phyloP scores from a whole-genome alignment of 2,113 vertebrate species.

The Formicarius rufipectus region DNA sequence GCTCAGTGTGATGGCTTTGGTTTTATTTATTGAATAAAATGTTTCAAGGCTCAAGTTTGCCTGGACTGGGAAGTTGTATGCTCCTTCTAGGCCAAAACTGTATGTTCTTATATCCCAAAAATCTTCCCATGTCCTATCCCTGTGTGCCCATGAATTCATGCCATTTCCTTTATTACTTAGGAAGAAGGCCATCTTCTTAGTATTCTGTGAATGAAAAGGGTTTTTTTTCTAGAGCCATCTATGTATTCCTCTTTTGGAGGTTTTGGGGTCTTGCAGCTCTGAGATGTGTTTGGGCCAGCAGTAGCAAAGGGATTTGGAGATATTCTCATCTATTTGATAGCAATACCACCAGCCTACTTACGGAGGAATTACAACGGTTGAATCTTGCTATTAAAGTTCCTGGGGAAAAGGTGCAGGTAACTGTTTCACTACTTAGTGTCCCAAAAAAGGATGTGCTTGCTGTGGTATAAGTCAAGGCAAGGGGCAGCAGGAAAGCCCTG shows the following conservation, averaged over 20 bases:
- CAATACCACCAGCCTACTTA: background rate
- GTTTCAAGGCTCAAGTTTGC: background rate
- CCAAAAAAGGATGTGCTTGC: rapidly evolving
- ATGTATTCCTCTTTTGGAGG: background rate
- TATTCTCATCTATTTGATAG: background rate
- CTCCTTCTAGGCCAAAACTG: background rate
- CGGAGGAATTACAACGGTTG: background rate
- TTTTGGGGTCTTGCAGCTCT: background rate
- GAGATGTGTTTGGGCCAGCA: background rate
- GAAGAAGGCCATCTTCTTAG: background rate
- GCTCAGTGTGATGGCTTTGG: background rate
- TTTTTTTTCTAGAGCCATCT: background rate
- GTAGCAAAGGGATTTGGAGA: background rate
- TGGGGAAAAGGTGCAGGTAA: background rate
- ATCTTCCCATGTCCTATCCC: background rate
- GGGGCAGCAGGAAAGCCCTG: background rate
- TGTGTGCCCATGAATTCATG: background rate
- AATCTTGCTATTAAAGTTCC: background rate
- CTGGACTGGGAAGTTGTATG: background rate
- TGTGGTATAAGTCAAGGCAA: rapidly evolving
- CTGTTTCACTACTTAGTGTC: rapidly evolving
- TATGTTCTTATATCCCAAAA: background rate
- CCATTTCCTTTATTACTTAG: background rate
- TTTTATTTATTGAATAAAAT: background rate
- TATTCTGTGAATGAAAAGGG: background rate